Evolutionary conservation across 2,113 vertebrate species (phyloP), one percentile per base, ranked within the genome.

Genomic region (Tyto alba): DNA sequence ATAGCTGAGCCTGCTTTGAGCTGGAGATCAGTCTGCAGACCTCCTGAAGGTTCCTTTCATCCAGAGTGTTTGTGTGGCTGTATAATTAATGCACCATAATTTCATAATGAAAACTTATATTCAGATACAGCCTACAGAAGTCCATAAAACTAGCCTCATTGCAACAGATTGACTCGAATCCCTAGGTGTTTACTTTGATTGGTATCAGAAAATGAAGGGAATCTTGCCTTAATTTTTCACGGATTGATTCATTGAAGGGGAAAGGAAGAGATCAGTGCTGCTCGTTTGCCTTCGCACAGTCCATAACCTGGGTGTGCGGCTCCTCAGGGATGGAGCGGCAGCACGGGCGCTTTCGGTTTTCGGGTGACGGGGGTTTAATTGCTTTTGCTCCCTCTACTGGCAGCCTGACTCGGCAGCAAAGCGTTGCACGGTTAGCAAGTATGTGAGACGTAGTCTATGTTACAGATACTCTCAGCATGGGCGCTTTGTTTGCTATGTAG

Each of bases 391-490:
- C 94, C 94, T 91, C 91, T 95, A 2, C 84, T 45, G 94, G 79
- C 52, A 21, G 22, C 10, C 66, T 7, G 48, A 2, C 12, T 34
- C 19, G 32, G 38, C 55, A 16, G 90, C 41, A 9, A 8, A 15
- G 38, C 5, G 15, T 2, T 22, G 50, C 36, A 3, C 30, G 5
- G 48, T 16, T 3, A 16, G 23, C 40, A 11, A 29, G 34, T 6
- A 1, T 3, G 32, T 1, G 64, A 32, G 41, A 6, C 26, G 0
- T 1, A 1, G 11, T 11, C 47, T 36, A 1, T 11, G 7, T 25
- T 8, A 30, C 7, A 16, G 32, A 1, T 19, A 10, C 13, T 29
- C 20, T 30, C 40, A 15, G 63, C 47, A 7, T 4, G 43, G 57
- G 59, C 5, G 4, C 56, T 43, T 7, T 9, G 62, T 16, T 72